These are phyloP conservation scores for Tiliqua scincoides DNA, from an alignment of 2,113 vertebrate species.

Conservation along the genomic window DNA sequence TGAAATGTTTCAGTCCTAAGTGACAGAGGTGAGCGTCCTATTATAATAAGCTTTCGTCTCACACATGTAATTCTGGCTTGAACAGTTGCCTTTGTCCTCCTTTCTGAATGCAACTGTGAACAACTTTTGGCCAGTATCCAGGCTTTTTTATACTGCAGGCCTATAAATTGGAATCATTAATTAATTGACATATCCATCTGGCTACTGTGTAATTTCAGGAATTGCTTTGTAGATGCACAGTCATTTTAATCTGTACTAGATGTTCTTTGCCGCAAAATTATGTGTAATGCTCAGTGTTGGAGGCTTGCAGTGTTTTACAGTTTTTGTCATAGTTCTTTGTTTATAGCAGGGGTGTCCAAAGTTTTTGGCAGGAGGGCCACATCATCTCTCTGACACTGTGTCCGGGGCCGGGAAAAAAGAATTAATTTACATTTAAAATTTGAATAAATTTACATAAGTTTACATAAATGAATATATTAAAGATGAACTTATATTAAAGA, in stretches of 20 bases:
- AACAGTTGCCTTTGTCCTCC: background rate
- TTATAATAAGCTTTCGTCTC: background rate
- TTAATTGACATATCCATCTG: conserved; percentile 7
- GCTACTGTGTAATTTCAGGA: background rate
- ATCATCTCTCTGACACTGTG: too few species aligned
- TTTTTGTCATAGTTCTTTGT: background rate
- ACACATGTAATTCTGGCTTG: background rate
- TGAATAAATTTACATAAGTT: too few species aligned
- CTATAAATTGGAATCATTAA: background rate
- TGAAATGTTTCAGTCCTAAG: background rate
- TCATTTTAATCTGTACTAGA: conserved; percentile 7
- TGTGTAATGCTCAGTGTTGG: background rate
- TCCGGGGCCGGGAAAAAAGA: too few species aligned
- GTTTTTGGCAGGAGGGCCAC: too few species aligned
- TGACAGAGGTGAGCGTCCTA: background rate
- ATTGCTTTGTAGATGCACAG: background rate
- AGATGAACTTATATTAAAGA: too few species aligned
- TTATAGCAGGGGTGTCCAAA: background rate
- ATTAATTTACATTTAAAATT: too few species aligned
- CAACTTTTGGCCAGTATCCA: conserved; percentile 34
- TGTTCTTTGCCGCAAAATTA: background rate
- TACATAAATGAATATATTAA: too few species aligned
- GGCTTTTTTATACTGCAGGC: background rate
- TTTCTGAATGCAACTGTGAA: background rate
- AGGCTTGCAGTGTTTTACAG: background rate